Percentiles rank a stretch among this genome's conserved stretches.
phyloP scores from a whole-genome alignment of 1,140 invertebrate species.

The Drosophila takahashii region DNA sequence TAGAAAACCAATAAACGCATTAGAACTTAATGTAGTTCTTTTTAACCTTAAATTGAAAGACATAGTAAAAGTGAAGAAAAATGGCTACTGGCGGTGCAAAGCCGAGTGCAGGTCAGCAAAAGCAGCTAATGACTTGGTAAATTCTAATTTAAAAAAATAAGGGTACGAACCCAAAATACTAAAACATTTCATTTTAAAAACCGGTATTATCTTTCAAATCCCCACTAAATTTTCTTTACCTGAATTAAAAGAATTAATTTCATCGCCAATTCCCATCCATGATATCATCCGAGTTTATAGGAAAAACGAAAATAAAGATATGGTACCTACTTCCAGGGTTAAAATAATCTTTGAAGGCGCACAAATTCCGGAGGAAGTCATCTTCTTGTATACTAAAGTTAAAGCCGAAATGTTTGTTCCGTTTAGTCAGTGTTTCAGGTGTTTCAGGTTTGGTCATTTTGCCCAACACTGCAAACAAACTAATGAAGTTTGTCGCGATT shows the following conservation, averaged over 20 bases:
- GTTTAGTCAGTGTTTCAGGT: no score
- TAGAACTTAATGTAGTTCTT: slow-evolving; percentile 2
- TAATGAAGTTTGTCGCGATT: no score
- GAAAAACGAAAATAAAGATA: slow-evolving; percentile 1
- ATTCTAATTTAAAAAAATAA: neutral
- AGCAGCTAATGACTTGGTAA: slow-evolving; percentile 2
- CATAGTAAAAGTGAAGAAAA: neutral
- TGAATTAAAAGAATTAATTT: slow-evolving; percentile 1
- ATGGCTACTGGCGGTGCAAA: no score
- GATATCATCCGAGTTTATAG: neutral
- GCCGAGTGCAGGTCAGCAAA: neutral
- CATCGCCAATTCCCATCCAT: slow-evolving; percentile 1
- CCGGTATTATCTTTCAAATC: slow-evolving; percentile 1
- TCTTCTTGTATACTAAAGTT: no score
- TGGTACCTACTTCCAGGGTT: neutral
- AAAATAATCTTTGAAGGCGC: no score
- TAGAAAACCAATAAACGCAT: neutral
- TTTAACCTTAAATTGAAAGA: neutral
- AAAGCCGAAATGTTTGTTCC: no score
- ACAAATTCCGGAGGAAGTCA: no score
- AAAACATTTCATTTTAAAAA: neutral
- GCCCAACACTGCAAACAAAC: no score
- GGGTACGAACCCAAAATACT: slow-evolving; percentile 3
- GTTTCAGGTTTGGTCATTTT: no score
- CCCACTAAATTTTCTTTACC: slow-evolving; percentile 1